These are phyloP conservation scores for Ostrea denselamellosa DNA, from an alignment of 1,140 invertebrate genomes.

Conservation along the genomic window DNA sequence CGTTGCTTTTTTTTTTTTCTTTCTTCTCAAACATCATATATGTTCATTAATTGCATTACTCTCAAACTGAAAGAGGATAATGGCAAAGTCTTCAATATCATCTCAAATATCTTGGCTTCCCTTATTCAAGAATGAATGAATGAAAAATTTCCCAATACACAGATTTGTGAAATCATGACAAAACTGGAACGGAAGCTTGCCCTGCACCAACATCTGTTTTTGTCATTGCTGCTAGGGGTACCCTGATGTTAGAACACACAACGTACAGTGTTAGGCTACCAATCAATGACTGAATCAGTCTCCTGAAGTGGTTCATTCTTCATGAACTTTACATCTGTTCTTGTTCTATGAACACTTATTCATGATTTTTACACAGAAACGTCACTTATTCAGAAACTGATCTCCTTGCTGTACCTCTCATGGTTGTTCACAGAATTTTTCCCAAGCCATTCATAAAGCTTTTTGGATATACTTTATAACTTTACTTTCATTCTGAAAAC, in stretches of 20 bases:
- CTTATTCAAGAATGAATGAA: background rate
- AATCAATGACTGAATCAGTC: background rate
- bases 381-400: background rate
- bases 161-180: background rate
- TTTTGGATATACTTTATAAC: slow-evolving; percentile 16
- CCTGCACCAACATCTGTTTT: slow-evolving; percentile 10
- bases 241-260: background rate
- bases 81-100: background rate
- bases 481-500: slow-evolving; percentile 27
- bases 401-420: background rate
- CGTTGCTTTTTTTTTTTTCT: background rate
- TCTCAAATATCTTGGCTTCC: background rate
- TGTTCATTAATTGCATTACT: background rate
- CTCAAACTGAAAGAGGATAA: background rate
- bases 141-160: slow-evolving; percentile 26
- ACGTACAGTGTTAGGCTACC: background rate
- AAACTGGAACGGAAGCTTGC: background rate
- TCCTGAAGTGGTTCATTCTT: background rate
- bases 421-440: background rate
- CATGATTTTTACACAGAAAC: background rate
- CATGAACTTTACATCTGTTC: background rate
- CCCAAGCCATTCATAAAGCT: slow-evolving; percentile 36
- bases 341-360: background rate
- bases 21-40: background rate
- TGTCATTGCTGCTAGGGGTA: background rate